Base-by-base conservation (phyloP, 2,113 vertebrate species). In the Nothoprocta perdicaria region DNA sequence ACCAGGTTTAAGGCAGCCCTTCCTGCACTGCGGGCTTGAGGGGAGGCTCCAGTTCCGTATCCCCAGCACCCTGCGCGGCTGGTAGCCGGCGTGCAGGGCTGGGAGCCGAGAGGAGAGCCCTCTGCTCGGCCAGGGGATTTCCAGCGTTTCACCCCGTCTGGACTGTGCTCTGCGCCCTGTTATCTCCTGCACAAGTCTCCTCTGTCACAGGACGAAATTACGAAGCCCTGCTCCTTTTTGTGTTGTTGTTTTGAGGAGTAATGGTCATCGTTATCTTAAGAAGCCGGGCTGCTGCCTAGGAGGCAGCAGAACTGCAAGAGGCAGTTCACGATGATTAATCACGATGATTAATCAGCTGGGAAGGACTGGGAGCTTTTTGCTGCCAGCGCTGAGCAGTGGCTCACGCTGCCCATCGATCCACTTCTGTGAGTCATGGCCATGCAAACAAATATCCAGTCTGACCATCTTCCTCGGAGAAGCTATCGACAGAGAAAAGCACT, bases 301-400 rank as follows among this genome's bases (percentile, higher is more conserved):
- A 88, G 79, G 10, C 38, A 71, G 57, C 48, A 80, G 57, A 90
- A 81, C 8, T 86, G 26, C 73, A 66, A 84, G 76, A 91, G 68
- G n/a, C n/a, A n/a, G n/a, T n/a, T n/a, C n/a, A 80, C 18, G 52
- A 88, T 95, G 93, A 95, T 95, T 93, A 90, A 95, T 88, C 77
- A 80, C 18, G 52, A 88, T 95, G 93, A 95, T 95, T 93, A 90
- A 95, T 88, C 77, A 72, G 33, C 83, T 84, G 68, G 57, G 29
- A 67, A 85, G 83, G 58, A 61, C 57, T 57, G 31, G 63, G 65
- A 72, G 74, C 40, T 66, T 81, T 86, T 94, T 90, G 66, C 85
- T 94, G 92, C 76, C 21, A 87, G 53, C 78, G 41, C 50, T 17
- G 78, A 89, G 58, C 60, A 46, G 33, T 71, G 80, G 50, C 77